These are phyloP conservation scores for Drosophila dives DNA, from an alignment of 2,888 invertebrate genomes.

Conservation along the genomic window DNA sequence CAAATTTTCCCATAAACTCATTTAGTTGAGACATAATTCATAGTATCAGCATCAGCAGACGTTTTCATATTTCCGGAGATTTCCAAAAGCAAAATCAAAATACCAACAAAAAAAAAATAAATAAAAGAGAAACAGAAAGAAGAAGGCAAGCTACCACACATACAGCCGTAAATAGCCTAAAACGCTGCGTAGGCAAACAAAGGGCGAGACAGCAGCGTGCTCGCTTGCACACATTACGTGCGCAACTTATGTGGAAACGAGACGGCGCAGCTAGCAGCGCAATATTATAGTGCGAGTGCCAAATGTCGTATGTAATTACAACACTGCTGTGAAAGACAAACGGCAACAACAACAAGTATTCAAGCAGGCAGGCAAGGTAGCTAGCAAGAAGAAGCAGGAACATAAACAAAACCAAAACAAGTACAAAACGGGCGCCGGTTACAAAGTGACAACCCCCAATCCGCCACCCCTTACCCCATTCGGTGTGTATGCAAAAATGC, in stretches of 20 bases:
- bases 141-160: constrained; percentile 47
- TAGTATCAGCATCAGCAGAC: constrained; percentile 7
- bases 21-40: constrained; percentile 16
- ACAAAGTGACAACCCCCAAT: constrained; percentile 8
- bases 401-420: constrained; percentile 65
- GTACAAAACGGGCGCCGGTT: constrained; percentile 52
- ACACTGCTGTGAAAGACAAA: constrained; percentile 55
- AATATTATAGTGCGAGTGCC: constrained; percentile 67
- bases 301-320: constrained; percentile 76
- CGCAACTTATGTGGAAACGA: constrained; percentile 53
- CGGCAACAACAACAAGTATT: constrained; percentile 37
- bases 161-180: constrained; percentile 48
- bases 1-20: constrained; percentile 26
- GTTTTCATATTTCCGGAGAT: constrained; percentile 53
- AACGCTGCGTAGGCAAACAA: constrained; percentile 56
- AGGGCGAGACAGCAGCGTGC: constrained; percentile 33
- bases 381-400: constrained; percentile 57
- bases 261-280: constrained; percentile 43
- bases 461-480: not conserved
- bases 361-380: constrained; percentile 12
- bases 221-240: constrained; percentile 36
- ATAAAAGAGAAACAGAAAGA: constrained; percentile 39
- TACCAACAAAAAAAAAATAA: constrained; percentile 38
- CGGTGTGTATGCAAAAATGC: constrained; percentile 58
- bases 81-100: constrained; percentile 55